These are phyloP conservation scores for Strigops habroptila DNA, from an alignment of 2,113 vertebrate genomes.

Conservation along the genomic window DNA sequence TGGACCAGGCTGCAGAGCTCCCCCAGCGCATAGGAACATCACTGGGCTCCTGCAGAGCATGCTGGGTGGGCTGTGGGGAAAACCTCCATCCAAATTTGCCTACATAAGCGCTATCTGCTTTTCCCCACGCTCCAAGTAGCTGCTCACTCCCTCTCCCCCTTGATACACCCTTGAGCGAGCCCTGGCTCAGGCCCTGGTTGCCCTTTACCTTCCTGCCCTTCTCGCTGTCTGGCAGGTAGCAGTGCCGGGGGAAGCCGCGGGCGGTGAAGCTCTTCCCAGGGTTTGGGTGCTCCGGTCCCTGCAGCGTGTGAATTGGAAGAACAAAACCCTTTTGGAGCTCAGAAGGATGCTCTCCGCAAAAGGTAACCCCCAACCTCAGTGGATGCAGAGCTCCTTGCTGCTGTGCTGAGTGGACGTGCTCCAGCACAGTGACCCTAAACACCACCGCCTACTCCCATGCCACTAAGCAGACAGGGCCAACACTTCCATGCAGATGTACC, in stretches of 20 bases:
- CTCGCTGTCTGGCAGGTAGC: conserved; percentile 95
- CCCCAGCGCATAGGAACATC: rapidly evolving
- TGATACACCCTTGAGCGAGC: rapidly evolving
- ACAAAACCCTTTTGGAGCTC: background rate
- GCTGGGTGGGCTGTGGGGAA: background rate
- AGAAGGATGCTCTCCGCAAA: background rate
- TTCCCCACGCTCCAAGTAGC: background rate
- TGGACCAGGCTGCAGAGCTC: background rate
- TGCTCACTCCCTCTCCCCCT: background rate
- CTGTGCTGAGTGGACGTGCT: rapidly evolving
- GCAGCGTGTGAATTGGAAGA: background rate
- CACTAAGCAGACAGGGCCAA: background rate
- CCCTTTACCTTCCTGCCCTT: conserved; percentile 88
- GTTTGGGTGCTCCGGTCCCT: conserved; percentile 92
- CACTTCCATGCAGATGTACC: rapidly evolving
- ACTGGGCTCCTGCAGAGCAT: background rate
- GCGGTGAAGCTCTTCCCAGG: conserved; percentile 92
- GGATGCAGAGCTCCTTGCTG: background rate
- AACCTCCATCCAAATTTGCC: background rate
- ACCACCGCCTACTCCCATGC: rapidly evolving
- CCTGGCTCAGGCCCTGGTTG: rapidly evolving
- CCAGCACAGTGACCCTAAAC: background rate
- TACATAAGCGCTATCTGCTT: background rate
- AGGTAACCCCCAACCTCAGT: background rate
- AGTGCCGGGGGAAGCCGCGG: conserved; percentile 92